A percentile compares a stretch with the other conserved stretches of the same genome.
Evolutionary conservation across 2,113 vertebrate genomes (phyloP).

Genomic region (Pteruthius melanotis): DNA sequence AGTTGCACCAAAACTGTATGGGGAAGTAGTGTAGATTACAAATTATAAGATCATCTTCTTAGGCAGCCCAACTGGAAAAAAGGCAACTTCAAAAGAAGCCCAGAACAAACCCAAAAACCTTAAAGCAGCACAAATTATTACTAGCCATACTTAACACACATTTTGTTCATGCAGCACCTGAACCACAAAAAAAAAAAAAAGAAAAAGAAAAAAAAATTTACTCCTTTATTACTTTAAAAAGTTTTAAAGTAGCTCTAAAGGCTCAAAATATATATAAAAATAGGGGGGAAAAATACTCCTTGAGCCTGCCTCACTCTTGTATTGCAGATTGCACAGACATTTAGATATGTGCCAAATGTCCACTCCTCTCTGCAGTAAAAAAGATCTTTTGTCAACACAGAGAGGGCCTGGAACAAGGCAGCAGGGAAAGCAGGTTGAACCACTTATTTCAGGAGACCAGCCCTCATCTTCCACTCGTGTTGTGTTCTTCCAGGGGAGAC

Average conservation of each 20-base stretch:
- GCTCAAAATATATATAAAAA: neutral
- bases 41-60: neutral
- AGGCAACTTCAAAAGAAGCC: neutral
- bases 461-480: neutral
- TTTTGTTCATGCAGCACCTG: neutral
- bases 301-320: neutral
- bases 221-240: neutral
- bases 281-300: neutral
- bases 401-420: neutral
- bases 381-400: neutral
- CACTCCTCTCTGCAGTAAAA: neutral
- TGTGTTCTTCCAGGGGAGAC: neutral
- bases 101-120: neutral
- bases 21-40: neutral
- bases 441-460: neutral
- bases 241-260: neutral
- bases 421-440: neutral
- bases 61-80: neutral
- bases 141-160: rapidly evolving
- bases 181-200: neutral
- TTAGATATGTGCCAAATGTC: neutral
- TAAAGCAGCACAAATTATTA: neutral
- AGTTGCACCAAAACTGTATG: neutral
- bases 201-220: neutral
- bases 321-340: neutral